Percentiles rank a stretch among this genome's conserved stretches.
Conservation (phyloP, 2,888 invertebrate genomes). For the Apamea crenata region DNA sequence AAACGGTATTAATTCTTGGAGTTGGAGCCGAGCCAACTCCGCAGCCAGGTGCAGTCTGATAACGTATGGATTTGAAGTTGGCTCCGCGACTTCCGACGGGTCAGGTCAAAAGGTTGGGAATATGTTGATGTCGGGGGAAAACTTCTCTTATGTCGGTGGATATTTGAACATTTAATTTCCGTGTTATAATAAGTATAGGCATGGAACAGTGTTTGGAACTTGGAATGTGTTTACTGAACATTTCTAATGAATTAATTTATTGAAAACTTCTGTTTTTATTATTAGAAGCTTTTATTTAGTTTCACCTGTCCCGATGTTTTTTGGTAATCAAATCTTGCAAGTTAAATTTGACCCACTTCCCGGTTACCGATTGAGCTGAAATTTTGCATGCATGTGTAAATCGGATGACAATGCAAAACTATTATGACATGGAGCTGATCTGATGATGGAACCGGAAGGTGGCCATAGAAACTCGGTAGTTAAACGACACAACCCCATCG, state of each 20-base stretch:
- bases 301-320: too few species aligned
- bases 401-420: too few species aligned
- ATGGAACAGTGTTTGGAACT: background rate
- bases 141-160: background rate
- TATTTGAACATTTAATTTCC: slow-evolving; percentile 52
- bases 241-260: background rate
- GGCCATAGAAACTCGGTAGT: too few species aligned
- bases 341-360: too few species aligned
- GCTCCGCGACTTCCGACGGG: slow-evolving; percentile 30
- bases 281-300: too few species aligned
- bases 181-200: background rate
- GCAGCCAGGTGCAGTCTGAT: slow-evolving; percentile 55
- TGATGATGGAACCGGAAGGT: too few species aligned
- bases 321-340: too few species aligned
- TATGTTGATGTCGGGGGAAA: slow-evolving; percentile 5
- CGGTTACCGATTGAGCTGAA: too few species aligned
- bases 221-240: background rate
- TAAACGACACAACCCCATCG: too few species aligned
- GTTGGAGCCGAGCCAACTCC: slow-evolving; percentile 54
- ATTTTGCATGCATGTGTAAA: too few species aligned
- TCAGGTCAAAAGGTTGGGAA: slow-evolving; percentile 44
- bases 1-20: slow-evolving; percentile 59
- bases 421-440: too few species aligned
- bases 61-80: slow-evolving; percentile 49
- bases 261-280: background rate